Conservation (phyloP, 2,797 vertebrate species). For the Pseudochaenichthys georgianus region DNA sequence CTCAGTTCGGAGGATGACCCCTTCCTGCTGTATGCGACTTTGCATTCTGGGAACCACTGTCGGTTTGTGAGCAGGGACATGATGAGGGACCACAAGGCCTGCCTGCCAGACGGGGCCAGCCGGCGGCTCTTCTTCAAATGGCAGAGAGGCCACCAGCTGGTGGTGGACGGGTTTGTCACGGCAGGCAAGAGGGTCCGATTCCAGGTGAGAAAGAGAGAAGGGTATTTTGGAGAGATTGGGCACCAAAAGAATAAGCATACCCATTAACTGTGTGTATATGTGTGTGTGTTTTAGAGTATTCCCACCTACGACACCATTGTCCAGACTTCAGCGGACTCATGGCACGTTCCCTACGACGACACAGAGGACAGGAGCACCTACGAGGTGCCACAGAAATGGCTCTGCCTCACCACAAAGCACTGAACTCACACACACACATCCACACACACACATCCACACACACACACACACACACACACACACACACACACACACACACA, state of each 20-base stretch:
- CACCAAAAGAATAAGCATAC: background rate
- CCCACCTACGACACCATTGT: constrained; percentile 89
- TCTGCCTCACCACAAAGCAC: constrained; percentile 85
- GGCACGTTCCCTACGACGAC: constrained; percentile 96
- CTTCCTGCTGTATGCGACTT: constrained; percentile 93
- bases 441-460: too few species aligned
- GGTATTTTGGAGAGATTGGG: background rate
- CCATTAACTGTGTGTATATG: constrained; percentile 15
- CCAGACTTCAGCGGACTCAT: constrained; percentile 89
- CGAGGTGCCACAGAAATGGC: constrained; percentile 91
- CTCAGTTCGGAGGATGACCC: constrained; percentile 94
- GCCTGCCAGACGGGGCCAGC: constrained; percentile 82
- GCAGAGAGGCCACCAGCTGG: constrained; percentile 95
- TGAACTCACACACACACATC: constrained; percentile 19
- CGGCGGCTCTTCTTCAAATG: constrained; percentile 95
- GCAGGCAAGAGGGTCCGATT: constrained; percentile 82
- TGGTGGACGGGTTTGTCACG: constrained; percentile 47
- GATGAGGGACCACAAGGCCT: constrained; percentile 97
- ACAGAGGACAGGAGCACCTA: constrained; percentile 86
- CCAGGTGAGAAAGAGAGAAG: constrained; percentile 83
- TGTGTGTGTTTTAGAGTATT: constrained; percentile 79
- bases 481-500: too few species aligned
- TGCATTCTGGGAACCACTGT: constrained; percentile 93
- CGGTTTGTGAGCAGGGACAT: constrained; percentile 93
- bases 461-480: too few species aligned